Percentiles rank a stretch among this genome's conserved stretches.
These are phyloP conservation scores for Cyanoderma ruficeps DNA, from an alignment of 2,113 vertebrate genomes.

Conservation along the genomic window DNA sequence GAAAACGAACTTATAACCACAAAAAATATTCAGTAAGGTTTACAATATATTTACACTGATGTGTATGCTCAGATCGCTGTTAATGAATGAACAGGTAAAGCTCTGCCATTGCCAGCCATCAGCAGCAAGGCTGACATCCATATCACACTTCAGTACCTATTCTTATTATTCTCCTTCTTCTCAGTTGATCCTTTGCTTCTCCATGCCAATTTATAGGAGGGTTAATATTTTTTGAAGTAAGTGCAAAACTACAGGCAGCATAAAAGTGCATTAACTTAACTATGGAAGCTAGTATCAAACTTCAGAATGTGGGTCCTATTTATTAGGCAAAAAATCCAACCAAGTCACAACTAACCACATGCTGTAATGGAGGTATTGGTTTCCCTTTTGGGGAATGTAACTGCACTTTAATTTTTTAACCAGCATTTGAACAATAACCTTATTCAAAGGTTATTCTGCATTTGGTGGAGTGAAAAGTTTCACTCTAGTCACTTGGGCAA, in stretches of 20 bases:
- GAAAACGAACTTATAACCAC: neutral
- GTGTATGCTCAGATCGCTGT: neutral
- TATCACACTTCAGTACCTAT: neutral
- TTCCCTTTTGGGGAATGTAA: neutral
- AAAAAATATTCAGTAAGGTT: neutral
- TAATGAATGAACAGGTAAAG: neutral
- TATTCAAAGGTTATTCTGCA: neutral
- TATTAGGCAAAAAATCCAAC: neutral
- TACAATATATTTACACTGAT: neutral
- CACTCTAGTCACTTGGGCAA: neutral
- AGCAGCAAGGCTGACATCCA: neutral
- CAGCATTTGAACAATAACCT: neutral
- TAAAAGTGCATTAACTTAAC: neutral
- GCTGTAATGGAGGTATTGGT: neutral
- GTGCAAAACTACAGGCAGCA: neutral
- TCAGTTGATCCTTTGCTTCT: neutral
- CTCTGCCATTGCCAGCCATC: neutral
- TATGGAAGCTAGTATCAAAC: neutral
- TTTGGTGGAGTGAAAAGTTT: neutral
- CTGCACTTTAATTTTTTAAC: neutral
- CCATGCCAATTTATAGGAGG: neutral
- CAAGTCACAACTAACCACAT: neutral
- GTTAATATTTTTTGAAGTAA: neutral
- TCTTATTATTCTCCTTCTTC: neutral
- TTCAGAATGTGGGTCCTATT: neutral